Percentiles rank a stretch among this genome's conserved stretches.
Evolutionary conservation across 2,113 vertebrate genomes (phyloP).

Genomic region (Dolichotis patagonum): DNA sequence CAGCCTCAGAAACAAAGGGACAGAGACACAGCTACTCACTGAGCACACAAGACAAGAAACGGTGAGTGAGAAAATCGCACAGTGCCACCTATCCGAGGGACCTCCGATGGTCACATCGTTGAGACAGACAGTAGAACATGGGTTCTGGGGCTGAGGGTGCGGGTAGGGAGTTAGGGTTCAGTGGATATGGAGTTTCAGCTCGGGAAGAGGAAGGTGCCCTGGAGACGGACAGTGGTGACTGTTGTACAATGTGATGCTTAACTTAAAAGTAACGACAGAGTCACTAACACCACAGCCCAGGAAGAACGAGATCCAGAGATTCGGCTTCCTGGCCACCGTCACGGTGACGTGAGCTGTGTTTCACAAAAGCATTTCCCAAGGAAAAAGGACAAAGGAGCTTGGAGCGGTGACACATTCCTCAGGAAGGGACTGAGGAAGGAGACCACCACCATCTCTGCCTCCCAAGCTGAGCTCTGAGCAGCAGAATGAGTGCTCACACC

Average conservation of each 20-base stretch:
- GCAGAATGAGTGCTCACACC: accelerated
- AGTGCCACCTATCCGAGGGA: background rate
- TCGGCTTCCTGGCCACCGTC: background rate
- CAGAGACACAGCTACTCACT: background rate
- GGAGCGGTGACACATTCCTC: accelerated
- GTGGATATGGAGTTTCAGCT: background rate
- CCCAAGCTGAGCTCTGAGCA: background rate
- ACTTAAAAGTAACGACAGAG: background rate
- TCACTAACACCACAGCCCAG: accelerated
- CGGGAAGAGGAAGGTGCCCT: background rate
- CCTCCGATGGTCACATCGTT: background rate
- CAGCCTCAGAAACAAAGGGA: background rate
- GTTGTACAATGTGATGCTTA: accelerated
- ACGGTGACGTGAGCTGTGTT: accelerated
- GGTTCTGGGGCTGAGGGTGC: background rate
- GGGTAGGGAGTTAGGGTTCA: accelerated
- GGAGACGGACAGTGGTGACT: background rate
- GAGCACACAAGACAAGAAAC: accelerated
- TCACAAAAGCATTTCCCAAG: background rate
- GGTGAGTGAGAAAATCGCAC: accelerated
- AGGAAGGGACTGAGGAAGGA: accelerated
- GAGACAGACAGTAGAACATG: background rate
- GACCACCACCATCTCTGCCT: background rate
- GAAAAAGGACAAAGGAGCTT: accelerated
- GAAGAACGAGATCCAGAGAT: accelerated